Evolutionary conservation across 2,797 vertebrate genomes (phyloP), one percentile per base, ranked within the genome.

Genomic region (Nannoperca australis): DNA sequence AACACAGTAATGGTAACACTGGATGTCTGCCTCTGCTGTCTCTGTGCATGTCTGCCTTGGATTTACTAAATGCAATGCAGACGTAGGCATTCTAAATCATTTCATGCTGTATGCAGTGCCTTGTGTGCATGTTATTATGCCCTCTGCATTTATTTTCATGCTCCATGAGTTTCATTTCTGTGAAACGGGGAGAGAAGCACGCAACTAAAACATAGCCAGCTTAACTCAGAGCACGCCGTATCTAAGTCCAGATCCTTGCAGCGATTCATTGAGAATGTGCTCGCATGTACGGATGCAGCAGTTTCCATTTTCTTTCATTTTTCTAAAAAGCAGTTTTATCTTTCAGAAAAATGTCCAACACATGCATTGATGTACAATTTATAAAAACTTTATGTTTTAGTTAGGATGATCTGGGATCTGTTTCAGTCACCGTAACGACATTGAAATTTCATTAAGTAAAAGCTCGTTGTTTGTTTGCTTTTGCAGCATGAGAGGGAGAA

Each of bases 121-220:
- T 56, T 55, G 27, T 4, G 0, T 68, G 22, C 18, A 11, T 17
- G 1, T 59, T 17, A 2, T 20, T 7, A 0, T 20, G 27, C 18
- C 4, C 2, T 20, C 8, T 1, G 0, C 59, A 64, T 83, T 75
- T 76, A 9, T 73, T 32, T 80, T 9, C 1, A 7, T 38, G 22
- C 42, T 79, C 73, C 54, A 47, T 85, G n/a, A 84, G 89, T 92
- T 92, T 92, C 91, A 92, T 89, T 92, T 93, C 76, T 84, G 64
- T 82, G 81, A 81, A 93, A 91, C 11, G 49, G 65, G 64, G 67
- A 88, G 36, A 61, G 60, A 71, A 2, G 1, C 15, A 0, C n/a
- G 53, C 73, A 60, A 30, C 20, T 50, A 62, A 78, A 60, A 38
- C 50, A n/a, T 1, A 51, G 51, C 7, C n/a, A 1, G 10, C 10